phyloP scores from a whole-genome alignment of 2,888 invertebrate species.

The Tribolium freemani region DNA sequence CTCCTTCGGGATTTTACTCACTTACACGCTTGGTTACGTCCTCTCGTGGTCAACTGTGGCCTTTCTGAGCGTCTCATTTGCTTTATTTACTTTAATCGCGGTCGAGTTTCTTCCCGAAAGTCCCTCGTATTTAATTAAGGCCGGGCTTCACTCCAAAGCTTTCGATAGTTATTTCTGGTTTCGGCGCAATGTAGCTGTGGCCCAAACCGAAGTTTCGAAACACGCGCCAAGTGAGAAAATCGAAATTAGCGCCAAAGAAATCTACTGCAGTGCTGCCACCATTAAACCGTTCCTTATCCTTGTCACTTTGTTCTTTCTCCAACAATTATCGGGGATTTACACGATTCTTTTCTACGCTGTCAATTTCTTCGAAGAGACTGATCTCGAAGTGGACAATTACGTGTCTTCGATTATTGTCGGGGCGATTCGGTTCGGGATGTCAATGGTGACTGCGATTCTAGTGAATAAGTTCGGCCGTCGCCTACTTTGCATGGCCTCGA shows the following conservation, averaged over 20 bases:
- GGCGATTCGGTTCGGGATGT: slow-evolving; percentile 76
- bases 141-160: slow-evolving; percentile 74
- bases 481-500: slow-evolving; percentile 75
- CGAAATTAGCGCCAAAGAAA: slow-evolving; percentile 54
- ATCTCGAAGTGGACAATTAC: slow-evolving; percentile 75
- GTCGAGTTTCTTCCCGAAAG: slow-evolving; percentile 79
- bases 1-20: slow-evolving; percentile 79
- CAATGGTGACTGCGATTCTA: slow-evolving; percentile 76
- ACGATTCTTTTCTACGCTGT: slow-evolving; percentile 81
- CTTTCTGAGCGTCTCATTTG: slow-evolving; percentile 74
- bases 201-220: slow-evolving; percentile 76
- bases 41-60: slow-evolving; percentile 78
- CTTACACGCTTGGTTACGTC: slow-evolving; percentile 78
- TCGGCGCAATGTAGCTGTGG: slow-evolving; percentile 73
- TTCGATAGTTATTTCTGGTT: slow-evolving; percentile 77
- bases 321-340: slow-evolving; percentile 82
- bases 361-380: slow-evolving; percentile 78
- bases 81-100: slow-evolving; percentile 71
- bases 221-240: slow-evolving; percentile 58
- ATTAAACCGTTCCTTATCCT: slow-evolving; percentile 78
- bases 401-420: slow-evolving; percentile 80
- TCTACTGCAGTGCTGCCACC: slow-evolving; percentile 70
- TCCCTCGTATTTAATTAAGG: slow-evolving; percentile 76
- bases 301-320: slow-evolving; percentile 77
- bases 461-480: slow-evolving; percentile 77